These are phyloP conservation scores for Cephus rjabovi DNA, from an alignment of 2,888 invertebrate genomes.

Conservation along the genomic window DNA sequence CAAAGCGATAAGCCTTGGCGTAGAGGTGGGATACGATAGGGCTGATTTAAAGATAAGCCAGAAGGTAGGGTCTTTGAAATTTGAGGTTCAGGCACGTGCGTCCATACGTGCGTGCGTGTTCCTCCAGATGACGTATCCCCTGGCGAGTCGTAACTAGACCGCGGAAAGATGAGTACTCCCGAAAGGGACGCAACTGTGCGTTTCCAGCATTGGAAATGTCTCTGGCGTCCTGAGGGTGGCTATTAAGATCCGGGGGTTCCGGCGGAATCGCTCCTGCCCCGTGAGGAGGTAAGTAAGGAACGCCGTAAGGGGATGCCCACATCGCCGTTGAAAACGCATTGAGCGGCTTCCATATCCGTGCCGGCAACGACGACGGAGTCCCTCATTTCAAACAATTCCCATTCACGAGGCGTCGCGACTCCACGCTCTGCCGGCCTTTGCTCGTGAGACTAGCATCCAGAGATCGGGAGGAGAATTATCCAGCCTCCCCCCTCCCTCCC, in stretches of 20 bases:
- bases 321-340: conserved; percentile 37
- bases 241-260: background rate
- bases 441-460: conserved; percentile 1
- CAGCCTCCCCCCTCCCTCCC: background rate
- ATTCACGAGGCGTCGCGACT: conserved; percentile 46
- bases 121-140: background rate
- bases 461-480: background rate
- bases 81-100: background rate
- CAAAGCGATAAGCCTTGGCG: background rate
- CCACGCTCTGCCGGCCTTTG: conserved; percentile 29
- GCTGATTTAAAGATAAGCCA: background rate
- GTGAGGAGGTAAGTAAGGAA: background rate
- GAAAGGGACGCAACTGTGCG: background rate
- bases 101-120: background rate
- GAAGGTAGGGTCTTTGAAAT: background rate
- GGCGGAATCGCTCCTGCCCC: background rate
- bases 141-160: background rate
- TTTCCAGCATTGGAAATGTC: background rate
- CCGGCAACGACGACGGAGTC: conserved; percentile 25
- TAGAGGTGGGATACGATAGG: background rate
- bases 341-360: conserved; percentile 39
- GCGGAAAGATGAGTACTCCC: background rate
- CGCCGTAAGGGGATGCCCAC: background rate
- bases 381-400: conserved; percentile 53
- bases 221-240: background rate